A percentile compares a stretch with the other conserved stretches of the same genome.
These are phyloP conservation scores for Rotaria sp. DNA, from an alignment of 2,888 invertebrate species.

Conservation along the genomic window DNA sequence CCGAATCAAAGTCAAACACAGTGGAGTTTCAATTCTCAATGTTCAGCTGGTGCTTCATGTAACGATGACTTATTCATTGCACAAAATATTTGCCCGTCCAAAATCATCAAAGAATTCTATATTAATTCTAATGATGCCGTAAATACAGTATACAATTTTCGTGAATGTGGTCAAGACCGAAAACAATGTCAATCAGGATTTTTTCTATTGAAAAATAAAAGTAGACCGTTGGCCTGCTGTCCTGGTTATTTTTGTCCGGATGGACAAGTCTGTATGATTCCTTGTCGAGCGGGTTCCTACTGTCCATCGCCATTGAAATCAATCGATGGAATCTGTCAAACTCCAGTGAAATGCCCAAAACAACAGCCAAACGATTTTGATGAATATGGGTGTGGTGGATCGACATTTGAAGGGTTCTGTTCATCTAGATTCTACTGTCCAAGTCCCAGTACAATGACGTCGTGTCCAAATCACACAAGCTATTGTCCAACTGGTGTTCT, in stretches of 20 bases:
- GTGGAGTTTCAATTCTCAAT: neutral
- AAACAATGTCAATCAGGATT: neutral
- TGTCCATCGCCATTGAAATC: neutral
- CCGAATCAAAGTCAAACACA: neutral
- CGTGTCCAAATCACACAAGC: neutral
- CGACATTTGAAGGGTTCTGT: neutral
- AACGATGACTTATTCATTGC: rapidly evolving
- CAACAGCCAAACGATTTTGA: neutral
- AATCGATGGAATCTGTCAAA: neutral
- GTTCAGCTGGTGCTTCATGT: neutral
- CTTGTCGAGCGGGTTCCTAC: neutral
- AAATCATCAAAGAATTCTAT: neutral
- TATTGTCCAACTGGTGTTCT: neutral
- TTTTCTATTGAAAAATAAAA: neutral
- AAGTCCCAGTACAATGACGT: neutral
- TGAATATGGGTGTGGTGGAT: neutral
- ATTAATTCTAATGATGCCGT: neutral
- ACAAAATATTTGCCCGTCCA: neutral
- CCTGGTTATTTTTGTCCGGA: constrained; percentile 14
- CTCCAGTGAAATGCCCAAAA: neutral
- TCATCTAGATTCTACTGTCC: neutral
- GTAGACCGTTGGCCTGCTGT: neutral
- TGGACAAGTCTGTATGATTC: neutral
- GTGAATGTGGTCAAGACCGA: neutral
- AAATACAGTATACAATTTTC: neutral